A percentile compares a stretch with the other conserved stretches of the same genome.
These are phyloP conservation scores for Scaptomyza hsui DNA, from an alignment of 1,140 invertebrate genomes.

Conservation along the genomic window DNA sequence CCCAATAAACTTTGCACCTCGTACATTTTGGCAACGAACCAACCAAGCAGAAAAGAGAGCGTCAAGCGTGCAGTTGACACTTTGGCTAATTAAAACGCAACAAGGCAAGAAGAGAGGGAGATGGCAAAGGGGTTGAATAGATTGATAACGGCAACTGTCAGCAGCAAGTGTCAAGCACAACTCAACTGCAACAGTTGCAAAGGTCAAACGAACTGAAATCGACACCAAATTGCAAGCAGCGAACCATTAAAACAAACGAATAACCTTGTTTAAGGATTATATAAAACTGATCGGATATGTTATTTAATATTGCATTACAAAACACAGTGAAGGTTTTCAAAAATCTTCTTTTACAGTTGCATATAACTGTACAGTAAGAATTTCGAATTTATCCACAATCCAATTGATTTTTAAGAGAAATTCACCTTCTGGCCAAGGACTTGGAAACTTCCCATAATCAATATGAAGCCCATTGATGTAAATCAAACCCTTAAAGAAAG, in stretches of 20 bases:
- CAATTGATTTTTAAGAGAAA: background rate
- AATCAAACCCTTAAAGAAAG: background rate
- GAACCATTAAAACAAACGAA: background rate
- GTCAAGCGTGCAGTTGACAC: conserved; percentile 14
- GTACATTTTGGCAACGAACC: conserved; percentile 38
- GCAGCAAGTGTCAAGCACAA: background rate
- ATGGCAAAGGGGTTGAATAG: background rate
- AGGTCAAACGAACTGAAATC: conserved; percentile 12
- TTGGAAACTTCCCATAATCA: background rate
- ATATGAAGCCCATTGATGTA: background rate
- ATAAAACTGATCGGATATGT: background rate
- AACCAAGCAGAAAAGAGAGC: conserved; percentile 36
- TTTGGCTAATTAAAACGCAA: conserved; percentile 53
- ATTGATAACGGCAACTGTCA: conserved; percentile 35
- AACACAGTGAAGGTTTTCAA: background rate
- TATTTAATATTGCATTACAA: background rate
- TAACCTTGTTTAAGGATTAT: conserved; percentile 8
- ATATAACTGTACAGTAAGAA: too few species aligned
- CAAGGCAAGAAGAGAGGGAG: background rate
- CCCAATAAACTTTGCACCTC: conserved; percentile 77
- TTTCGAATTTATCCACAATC: background rate
- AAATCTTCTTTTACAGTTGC: background rate
- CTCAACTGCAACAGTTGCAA: conserved; percentile 11
- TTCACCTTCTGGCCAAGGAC: background rate
- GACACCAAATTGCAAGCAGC: conserved; percentile 1